Base-by-base conservation (phyloP, 2,113 vertebrate species). In the Pimephales promelas region DNA sequence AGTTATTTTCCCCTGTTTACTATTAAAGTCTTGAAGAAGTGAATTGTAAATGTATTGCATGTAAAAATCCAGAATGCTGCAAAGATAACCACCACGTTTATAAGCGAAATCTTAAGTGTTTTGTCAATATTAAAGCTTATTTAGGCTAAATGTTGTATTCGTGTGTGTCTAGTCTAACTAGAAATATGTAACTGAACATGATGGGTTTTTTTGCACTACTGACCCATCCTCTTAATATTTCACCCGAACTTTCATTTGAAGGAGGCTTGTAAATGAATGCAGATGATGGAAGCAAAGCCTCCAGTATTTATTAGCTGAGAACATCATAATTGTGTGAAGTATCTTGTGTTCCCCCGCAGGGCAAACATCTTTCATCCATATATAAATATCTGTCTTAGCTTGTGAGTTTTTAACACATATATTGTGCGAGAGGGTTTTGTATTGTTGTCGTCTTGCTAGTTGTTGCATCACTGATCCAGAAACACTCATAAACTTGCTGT, bases 401-500 rank as follows among this genome's bases (percentile, higher is more conserved):
- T 43, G n/a, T 14, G 14, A 61, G 76, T 45, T 78, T 78, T 40
- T 26, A 83, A 86, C 84, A 82, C 84, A 86, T 57, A 86, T 57
- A 59, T 77, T 49, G 80, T 83, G 82, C 73, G 73, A 85, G 82
- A 81, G 84, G 86, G 84, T 86, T 36, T 52, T 18, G 74, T 61
- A 24, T 80, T 80, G 70, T 77, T 49, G 88, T 88, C 70, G 70
- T 86, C 88, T 93, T 93, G 88, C 92, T 88, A 71, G 75, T 59
- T 66, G 87, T 93, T 93, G 92, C 91, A 86, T 93, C 92, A 92
- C 77, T 83, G 83, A 82, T 36, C 22, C 79, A 36, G 74, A 79
- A 61, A 79, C 7, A 4, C 56, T 76, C 84, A 84, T 71, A 71
- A 62, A 86, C 18, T 79, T 77, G 28, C 47, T 26, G 73, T 79